These are phyloP conservation scores for Himalopsyche tibetana DNA, from an alignment of 2,888 invertebrate species.

Conservation along the genomic window DNA sequence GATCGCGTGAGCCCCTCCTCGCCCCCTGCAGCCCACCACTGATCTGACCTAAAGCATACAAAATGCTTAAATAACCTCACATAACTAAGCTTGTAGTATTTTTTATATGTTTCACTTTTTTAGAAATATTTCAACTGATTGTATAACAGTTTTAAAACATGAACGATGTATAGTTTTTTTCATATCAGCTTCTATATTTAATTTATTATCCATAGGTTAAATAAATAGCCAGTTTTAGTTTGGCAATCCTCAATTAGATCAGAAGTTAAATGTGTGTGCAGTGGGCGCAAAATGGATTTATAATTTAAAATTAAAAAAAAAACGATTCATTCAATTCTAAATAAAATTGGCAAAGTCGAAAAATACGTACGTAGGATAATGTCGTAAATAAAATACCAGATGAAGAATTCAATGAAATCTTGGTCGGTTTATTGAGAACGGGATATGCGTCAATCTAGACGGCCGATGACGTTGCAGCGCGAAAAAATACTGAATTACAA, in stretches of 20 bases:
- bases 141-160: no score
- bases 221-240: neutral
- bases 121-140: no score
- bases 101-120: no score
- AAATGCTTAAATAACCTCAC: no score
- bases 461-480: constrained; percentile 6
- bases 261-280: neutral
- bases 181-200: neutral
- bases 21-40: no score
- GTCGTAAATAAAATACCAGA: neutral
- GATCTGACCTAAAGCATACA: no score
- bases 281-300: neutral
- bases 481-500: neutral
- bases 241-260: no score
- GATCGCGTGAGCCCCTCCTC: no score
- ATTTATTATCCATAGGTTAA: neutral
- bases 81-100: no score
- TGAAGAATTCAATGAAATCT: neutral
- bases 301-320: neutral
- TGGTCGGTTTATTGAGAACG: neutral
- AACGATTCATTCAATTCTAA: constrained; percentile 4
- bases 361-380: neutral
- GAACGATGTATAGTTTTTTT: no score
- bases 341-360: neutral
- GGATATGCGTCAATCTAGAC: neutral